These are phyloP conservation scores for Barypeithes pellucidus DNA, from an alignment of 2,888 invertebrate species.

Conservation along the genomic window DNA sequence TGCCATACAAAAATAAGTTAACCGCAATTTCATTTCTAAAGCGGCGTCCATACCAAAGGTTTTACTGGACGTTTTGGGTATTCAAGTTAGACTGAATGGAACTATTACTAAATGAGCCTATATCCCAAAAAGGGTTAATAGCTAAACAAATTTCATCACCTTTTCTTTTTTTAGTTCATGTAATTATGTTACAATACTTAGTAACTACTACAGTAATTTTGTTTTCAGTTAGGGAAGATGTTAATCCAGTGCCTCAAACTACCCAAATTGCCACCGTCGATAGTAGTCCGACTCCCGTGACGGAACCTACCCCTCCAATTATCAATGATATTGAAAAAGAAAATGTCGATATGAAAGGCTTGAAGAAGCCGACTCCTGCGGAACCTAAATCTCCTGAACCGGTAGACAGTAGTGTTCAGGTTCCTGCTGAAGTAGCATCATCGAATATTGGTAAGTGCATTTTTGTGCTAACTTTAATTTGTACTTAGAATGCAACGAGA, in stretches of 20 bases:
- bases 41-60: too few relatives aligned
- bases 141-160: too few relatives aligned
- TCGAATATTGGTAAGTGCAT: conserved; percentile 42
- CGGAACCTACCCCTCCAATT: conserved; percentile 17
- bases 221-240: conserved; percentile 49
- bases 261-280: conserved; percentile 19
- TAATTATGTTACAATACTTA: too few relatives aligned
- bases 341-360: conserved; percentile 37
- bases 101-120: too few relatives aligned
- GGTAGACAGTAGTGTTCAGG: conserved; percentile 12
- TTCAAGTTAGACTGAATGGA: too few relatives aligned
- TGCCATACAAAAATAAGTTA: too few relatives aligned
- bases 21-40: too few relatives aligned
- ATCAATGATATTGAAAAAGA: conserved; percentile 39
- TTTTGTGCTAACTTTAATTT: neutral
- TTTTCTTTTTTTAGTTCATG: too few relatives aligned
- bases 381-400: conserved; percentile 29
- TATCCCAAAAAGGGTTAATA: too few relatives aligned
- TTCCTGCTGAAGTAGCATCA: conserved; percentile 15
- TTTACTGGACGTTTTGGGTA: too few relatives aligned
- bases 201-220: neutral
- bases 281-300: conserved; percentile 18
- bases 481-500: too few relatives aligned
- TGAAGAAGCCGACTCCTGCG: conserved; percentile 31
- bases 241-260: conserved; percentile 38